A percentile compares a stretch with the other conserved stretches of the same genome.
Evolutionary conservation across 1,140 invertebrate genomes (phyloP).

Genomic region (Heliconius congener): DNA sequence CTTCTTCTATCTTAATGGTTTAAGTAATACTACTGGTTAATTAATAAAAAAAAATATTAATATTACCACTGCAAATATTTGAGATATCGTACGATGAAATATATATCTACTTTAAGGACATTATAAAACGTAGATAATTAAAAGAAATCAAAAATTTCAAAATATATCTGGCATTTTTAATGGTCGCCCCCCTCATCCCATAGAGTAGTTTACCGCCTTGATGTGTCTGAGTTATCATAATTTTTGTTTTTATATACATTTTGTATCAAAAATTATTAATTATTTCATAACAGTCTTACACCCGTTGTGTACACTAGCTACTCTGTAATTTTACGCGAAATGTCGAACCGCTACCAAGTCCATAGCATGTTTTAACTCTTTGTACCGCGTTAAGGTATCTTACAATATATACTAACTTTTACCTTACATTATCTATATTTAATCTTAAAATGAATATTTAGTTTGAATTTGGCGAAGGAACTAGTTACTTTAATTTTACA

Average conservation of each 20-base stretch:
- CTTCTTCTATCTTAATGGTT: slow-evolving; percentile 82
- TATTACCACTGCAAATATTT: slow-evolving; percentile 83
- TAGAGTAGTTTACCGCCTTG: slow-evolving; percentile 47
- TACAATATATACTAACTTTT: slow-evolving; percentile 23
- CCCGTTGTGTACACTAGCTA: slow-evolving; percentile 31
- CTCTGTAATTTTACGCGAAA: neutral
- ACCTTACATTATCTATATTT: neutral
- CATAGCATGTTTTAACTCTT: slow-evolving; percentile 39
- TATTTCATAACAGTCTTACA: slow-evolving; percentile 60
- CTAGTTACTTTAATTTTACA: neutral
- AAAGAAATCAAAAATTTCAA: slow-evolving; percentile 82
- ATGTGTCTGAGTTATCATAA: slow-evolving; percentile 64
- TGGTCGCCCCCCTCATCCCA: slow-evolving; percentile 56
- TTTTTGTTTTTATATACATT: slow-evolving; percentile 74
- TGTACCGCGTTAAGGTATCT: slow-evolving; percentile 43
- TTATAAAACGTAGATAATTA: slow-evolving; percentile 83
- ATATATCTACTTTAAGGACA: slow-evolving; percentile 83
- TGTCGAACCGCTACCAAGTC: neutral
- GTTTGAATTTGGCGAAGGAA: neutral
- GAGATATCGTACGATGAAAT: slow-evolving; percentile 82
- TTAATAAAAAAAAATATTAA: slow-evolving; percentile 78
- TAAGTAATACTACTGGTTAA: slow-evolving; percentile 82
- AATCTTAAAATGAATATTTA: neutral
- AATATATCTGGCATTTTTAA: slow-evolving; percentile 80
- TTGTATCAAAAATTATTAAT: neutral